Evolutionary conservation across 2,113 vertebrate species (phyloP).

Genomic region (Microtus richardsoni): DNA sequence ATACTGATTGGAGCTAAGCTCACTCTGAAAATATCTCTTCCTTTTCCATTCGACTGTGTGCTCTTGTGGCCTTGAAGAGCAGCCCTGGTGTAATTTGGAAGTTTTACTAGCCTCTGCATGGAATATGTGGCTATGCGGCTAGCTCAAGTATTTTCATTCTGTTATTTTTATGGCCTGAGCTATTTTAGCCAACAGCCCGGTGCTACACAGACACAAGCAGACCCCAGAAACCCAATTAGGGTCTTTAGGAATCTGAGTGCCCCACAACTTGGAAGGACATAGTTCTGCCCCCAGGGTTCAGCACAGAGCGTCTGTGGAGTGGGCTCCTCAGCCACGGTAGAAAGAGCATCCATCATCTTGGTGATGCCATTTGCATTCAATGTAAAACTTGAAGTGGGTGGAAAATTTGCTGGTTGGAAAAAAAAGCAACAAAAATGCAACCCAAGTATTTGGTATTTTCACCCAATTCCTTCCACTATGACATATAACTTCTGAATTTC

Average conservation of each 20-base stretch:
- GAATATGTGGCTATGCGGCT: constrained; percentile 61
- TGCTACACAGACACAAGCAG: constrained; percentile 26
- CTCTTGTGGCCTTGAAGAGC: constrained; percentile 65
- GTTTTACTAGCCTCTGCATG: constrained; percentile 73
- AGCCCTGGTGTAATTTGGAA: constrained; percentile 50
- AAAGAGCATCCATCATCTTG: background rate
- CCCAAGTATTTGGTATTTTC: constrained; percentile 69
- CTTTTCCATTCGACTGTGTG: constrained; percentile 68
- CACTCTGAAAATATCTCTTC: constrained; percentile 64
- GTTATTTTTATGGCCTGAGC: constrained; percentile 65
- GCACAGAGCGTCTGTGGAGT: background rate
- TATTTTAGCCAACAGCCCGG: constrained; percentile 54
- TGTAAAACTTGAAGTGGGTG: constrained; percentile 52
- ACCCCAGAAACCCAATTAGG: constrained; percentile 45
- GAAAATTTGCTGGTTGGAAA: constrained; percentile 64
- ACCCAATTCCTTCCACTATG: constrained; percentile 70
- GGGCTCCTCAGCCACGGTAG: background rate
- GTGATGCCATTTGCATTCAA: background rate
- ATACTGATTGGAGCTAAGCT: constrained; percentile 64
- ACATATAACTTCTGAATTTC: constrained; percentile 47
- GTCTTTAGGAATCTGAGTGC: constrained; percentile 39
- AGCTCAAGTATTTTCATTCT: constrained; percentile 71
- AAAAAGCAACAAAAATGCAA: constrained; percentile 55
- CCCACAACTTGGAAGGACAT: background rate
- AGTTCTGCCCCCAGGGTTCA: background rate